These are phyloP conservation scores for Numenius phaeopus DNA, from an alignment of 2,797 vertebrate genomes.

Conservation along the genomic window DNA sequence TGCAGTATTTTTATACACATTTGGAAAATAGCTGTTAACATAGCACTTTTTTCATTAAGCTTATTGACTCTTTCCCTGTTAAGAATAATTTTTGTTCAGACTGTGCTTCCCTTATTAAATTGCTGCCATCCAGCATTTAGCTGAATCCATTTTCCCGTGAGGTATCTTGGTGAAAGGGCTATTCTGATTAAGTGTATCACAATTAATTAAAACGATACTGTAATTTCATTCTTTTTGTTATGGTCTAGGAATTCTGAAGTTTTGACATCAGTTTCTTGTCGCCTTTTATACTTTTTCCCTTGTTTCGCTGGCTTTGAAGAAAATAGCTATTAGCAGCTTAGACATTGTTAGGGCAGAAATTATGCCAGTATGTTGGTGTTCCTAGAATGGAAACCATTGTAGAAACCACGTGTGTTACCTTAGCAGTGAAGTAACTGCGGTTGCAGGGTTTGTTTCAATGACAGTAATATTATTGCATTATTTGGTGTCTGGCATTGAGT, in stretches of 20 bases:
- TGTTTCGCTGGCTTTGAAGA: background rate
- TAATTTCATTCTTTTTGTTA: background rate
- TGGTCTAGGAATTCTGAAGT: background rate
- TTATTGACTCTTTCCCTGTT: background rate
- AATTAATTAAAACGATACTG: background rate
- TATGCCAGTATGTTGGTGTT: rapidly evolving
- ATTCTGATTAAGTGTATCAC: background rate
- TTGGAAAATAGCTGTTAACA: background rate
- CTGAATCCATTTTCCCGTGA: background rate
- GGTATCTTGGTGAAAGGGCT: background rate
- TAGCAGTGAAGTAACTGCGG: background rate
- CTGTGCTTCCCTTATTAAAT: background rate
- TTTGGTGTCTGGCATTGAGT: background rate
- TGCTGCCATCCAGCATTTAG: background rate
- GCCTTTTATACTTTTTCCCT: background rate
- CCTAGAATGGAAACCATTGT: background rate
- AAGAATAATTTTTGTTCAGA: background rate
- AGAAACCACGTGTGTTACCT: background rate
- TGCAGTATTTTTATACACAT: background rate
- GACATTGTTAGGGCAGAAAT: background rate
- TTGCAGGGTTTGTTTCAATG: background rate
- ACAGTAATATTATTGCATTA: background rate
- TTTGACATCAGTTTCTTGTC: background rate
- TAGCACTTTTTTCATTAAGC: background rate
- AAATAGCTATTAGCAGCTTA: background rate